A percentile compares a stretch with the other conserved stretches of the same genome.
Evolutionary conservation across 1,140 invertebrate genomes (phyloP).

Genomic region (Leptopilina clavipes): DNA sequence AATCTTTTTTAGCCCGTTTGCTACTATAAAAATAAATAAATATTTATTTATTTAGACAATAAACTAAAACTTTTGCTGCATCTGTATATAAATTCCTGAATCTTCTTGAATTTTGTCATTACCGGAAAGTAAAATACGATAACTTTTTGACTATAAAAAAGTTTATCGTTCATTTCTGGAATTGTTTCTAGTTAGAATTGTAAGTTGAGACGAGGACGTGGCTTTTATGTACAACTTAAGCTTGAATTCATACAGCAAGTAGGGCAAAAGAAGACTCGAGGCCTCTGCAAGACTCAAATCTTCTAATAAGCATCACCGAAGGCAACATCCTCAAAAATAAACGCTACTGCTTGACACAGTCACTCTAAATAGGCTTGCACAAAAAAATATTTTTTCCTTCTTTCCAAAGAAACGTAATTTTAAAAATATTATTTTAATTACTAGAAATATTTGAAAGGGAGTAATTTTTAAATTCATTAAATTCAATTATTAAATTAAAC

Average conservation of each 20-base stretch:
- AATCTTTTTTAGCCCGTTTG: too few species aligned
- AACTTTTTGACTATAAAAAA: slow-evolving; percentile 7
- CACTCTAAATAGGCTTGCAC: slow-evolving; percentile 36
- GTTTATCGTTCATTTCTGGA: slow-evolving; percentile 8
- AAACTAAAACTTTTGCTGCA: too few species aligned
- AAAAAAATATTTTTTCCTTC: background rate
- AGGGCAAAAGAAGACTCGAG: slow-evolving; percentile 54
- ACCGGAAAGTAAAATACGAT: background rate
- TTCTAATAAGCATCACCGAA: slow-evolving; percentile 49
- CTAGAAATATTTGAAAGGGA: too few species aligned
- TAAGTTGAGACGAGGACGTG: slow-evolving; percentile 9
- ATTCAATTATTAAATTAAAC: too few species aligned
- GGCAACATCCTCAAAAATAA: slow-evolving; percentile 48
- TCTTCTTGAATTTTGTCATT: background rate
- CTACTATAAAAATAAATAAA: too few species aligned
- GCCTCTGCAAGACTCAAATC: slow-evolving; percentile 44
- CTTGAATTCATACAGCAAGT: slow-evolving; percentile 43
- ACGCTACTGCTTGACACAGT: slow-evolving; percentile 49
- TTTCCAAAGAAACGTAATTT: background rate
- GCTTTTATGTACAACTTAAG: background rate
- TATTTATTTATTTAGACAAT: too few species aligned
- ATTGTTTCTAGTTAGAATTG: slow-evolving; percentile 19
- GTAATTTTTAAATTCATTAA: too few species aligned
- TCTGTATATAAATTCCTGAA: too few species aligned
- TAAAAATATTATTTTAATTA: too few species aligned